These are phyloP conservation scores for Drosophila prostipennis DNA, from an alignment of 2,888 invertebrate genomes.

Conservation along the genomic window DNA sequence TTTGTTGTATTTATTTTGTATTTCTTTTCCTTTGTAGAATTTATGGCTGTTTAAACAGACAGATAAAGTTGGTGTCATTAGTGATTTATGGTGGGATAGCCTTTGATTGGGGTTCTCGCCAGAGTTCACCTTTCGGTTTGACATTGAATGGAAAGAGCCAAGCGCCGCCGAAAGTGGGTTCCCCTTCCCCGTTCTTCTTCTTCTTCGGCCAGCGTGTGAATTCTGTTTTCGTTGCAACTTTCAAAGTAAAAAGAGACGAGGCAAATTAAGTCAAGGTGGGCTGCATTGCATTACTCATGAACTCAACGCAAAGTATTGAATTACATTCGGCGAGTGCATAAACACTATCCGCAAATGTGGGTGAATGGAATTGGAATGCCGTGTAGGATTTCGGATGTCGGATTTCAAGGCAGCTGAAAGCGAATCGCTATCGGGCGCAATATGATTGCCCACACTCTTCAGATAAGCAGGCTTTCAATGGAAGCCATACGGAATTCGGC, in stretches of 20 bases:
- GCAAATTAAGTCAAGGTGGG: conserved; percentile 74
- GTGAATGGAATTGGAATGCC: conserved; percentile 51
- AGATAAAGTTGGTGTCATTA: conserved; percentile 68
- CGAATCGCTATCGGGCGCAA: conserved; percentile 19
- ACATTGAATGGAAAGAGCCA: conserved; percentile 70
- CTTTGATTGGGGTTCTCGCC: conserved; percentile 55
- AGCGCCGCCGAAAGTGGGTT: conserved; percentile 53
- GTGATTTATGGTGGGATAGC: conserved; percentile 75
- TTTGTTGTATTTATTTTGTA: background rate
- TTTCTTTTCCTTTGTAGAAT: conserved; percentile 50
- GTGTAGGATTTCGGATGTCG: conserved; percentile 26
- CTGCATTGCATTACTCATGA: conserved; percentile 66
- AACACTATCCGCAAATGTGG: conserved; percentile 62
- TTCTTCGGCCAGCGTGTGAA: conserved; percentile 60
- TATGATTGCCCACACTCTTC: background rate
- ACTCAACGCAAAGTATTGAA: conserved; percentile 54
- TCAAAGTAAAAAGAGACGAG: conserved; percentile 73
- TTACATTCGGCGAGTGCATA: conserved; percentile 57
- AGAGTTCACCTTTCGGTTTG: conserved; percentile 48
- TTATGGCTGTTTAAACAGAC: conserved; percentile 75
- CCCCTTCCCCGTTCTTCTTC: conserved; percentile 6
- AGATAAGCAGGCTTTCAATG: conserved; percentile 30
- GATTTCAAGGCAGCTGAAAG: conserved; percentile 27
- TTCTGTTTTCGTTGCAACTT: conserved; percentile 77
- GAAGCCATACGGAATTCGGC: conserved; percentile 29